phyloP scores from a whole-genome alignment of 1,140 invertebrate genomes.

The Temnothorax nylanderi region DNA sequence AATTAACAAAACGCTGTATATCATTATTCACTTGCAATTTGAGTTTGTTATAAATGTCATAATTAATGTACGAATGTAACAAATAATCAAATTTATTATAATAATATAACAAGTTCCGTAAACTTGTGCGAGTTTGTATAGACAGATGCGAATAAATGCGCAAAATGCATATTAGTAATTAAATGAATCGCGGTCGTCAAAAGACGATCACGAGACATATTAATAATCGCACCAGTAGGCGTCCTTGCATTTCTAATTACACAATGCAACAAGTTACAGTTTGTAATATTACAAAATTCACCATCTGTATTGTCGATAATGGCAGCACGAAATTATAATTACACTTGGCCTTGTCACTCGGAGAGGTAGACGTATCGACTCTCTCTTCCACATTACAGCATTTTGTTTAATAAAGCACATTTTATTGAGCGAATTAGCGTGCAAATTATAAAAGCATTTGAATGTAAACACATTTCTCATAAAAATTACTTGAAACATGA shows the following conservation, averaged over 20 bases:
- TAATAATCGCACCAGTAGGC: not conserved
- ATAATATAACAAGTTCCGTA: not conserved
- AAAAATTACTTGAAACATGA: not conserved
- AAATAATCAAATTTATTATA: not conserved
- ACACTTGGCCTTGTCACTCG: not conserved
- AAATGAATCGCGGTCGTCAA: not conserved
- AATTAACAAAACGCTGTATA: not conserved
- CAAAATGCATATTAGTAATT: not conserved
- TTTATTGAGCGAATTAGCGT: not conserved
- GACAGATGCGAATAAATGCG: not conserved
- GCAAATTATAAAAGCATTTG: not conserved
- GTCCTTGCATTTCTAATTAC: constrained; percentile 4
- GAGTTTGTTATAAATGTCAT: not conserved
- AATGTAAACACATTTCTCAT: not conserved
- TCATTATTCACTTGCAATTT: not conserved
- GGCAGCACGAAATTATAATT: constrained; percentile 23
- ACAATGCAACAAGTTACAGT: not conserved
- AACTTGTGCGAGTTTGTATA: not conserved
- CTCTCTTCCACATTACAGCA: not conserved
- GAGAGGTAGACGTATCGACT: not conserved
- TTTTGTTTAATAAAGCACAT: not conserved
- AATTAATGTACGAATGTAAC: not conserved
- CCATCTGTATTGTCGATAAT: not conserved
- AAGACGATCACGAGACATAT: not conserved
- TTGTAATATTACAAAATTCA: constrained; percentile 26